Evolutionary conservation across 2,113 vertebrate species (phyloP).

Genomic region (Odontesthes bonariensis): DNA sequence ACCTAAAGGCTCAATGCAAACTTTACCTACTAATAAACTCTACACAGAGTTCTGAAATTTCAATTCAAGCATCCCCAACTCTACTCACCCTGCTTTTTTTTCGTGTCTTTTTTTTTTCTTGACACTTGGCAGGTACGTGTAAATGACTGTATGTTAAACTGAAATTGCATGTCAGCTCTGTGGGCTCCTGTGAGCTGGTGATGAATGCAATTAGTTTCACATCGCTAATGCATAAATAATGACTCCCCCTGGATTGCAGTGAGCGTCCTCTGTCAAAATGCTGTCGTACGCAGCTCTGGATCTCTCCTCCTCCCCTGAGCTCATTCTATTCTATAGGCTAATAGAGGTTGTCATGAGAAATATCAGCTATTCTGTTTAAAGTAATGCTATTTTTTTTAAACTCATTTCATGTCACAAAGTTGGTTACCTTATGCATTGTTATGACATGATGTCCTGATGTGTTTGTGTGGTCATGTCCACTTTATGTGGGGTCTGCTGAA

Average conservation of each 20-base stretch:
- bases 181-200: slow-evolving; percentile 44
- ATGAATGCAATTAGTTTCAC: slow-evolving; percentile 79
- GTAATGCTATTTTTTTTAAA: neutral
- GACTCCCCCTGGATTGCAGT: slow-evolving; percentile 53
- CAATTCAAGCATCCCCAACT: neutral
- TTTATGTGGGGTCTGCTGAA: no score
- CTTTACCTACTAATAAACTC: neutral
- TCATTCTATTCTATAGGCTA: slow-evolving; percentile 1
- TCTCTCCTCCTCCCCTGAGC: slow-evolving; percentile 38
- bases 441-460: neutral
- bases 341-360: slow-evolving; percentile 44
- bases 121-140: slow-evolving; percentile 45
- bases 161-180: slow-evolving; percentile 59
- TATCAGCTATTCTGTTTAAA: slow-evolving; percentile 1
- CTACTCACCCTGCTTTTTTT: neutral
- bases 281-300: slow-evolving; percentile 39
- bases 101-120: neutral
- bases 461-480: neutral
- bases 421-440: neutral
- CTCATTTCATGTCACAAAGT: slow-evolving; percentile 7
- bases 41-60: slow-evolving; percentile 25
- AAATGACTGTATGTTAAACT: slow-evolving; percentile 51
- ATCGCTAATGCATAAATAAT: slow-evolving; percentile 78
- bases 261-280: slow-evolving; percentile 57
- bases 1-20: neutral